Conservation (phyloP, 2,797 vertebrate genomes). For the Pitangus sulphuratus region DNA sequence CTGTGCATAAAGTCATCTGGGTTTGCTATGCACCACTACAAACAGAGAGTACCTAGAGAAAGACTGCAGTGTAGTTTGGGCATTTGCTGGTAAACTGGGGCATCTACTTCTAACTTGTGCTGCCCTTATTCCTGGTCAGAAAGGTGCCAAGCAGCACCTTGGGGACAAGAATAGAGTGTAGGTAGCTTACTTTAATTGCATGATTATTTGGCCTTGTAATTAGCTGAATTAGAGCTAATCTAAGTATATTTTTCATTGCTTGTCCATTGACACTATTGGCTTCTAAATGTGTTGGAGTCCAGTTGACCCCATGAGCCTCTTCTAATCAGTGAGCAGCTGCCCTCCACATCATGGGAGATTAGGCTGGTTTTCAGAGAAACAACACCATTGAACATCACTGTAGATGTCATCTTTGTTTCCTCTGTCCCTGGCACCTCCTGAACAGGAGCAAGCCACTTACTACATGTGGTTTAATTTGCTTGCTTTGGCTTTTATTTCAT, state of each 20-base stretch:
- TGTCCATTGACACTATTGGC: neutral
- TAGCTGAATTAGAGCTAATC: neutral
- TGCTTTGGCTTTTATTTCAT: neutral
- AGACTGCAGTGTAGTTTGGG: neutral
- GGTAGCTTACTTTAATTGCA: neutral
- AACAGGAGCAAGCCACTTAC: neutral
- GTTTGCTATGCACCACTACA: accelerated
- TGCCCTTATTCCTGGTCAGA: neutral
- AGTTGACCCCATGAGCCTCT: neutral
- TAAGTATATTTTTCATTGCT: neutral
- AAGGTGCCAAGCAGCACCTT: neutral
- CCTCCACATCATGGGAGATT: neutral
- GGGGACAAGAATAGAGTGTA: neutral
- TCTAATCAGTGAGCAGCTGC: neutral
- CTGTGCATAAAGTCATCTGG: neutral
- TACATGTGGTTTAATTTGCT: neutral
- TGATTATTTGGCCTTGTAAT: neutral
- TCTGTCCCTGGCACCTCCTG: neutral
- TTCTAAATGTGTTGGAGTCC: neutral
- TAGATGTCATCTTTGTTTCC: neutral
- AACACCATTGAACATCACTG: neutral
- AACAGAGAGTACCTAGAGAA: neutral
- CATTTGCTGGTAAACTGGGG: neutral
- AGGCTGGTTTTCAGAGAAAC: neutral
- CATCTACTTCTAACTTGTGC: neutral